phyloP scores from a whole-genome alignment of 2,113 vertebrate species.

The Ophthalmotilapia sp. region DNA sequence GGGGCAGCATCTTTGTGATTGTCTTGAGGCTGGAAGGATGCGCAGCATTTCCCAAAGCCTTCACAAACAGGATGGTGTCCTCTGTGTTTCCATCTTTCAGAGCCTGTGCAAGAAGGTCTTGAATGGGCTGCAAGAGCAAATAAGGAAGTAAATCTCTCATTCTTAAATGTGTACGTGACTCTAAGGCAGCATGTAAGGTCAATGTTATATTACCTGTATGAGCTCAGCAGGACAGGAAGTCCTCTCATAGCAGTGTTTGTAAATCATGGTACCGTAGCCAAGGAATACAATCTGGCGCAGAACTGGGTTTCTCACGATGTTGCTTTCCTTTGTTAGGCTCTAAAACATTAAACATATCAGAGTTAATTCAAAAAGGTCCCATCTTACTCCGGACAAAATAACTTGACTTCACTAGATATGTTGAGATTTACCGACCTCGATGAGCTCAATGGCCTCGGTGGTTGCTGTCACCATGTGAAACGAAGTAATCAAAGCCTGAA shows the following conservation, averaged over 20 bases:
- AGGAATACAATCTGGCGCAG: constrained; percentile 68
- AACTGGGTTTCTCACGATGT: constrained; percentile 45
- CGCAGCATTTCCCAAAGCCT: constrained; percentile 80
- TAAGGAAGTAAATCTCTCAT: neutral
- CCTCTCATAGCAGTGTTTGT: constrained; percentile 63
- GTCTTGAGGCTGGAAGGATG: constrained; percentile 75
- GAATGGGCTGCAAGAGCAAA: constrained; percentile 69
- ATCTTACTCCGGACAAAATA: neutral
- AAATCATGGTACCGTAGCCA: constrained; percentile 74
- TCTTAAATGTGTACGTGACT: neutral
- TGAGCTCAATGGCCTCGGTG: constrained; percentile 59
- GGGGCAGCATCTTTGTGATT: constrained; percentile 73
- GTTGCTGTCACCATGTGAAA: constrained; percentile 71
- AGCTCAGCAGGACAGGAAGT: constrained; percentile 40
- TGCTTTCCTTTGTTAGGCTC: constrained; percentile 59
- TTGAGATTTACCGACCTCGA: constrained; percentile 56
- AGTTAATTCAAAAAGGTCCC: neutral
- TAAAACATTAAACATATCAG: constrained; percentile 20
- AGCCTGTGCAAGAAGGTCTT: constrained; percentile 69
- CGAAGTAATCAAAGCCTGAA: constrained; percentile 63
- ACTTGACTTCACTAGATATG: neutral
- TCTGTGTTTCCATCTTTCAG: constrained; percentile 53
- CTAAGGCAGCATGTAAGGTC: neutral
- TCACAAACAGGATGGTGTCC: constrained; percentile 72
- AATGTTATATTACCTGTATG: constrained; percentile 42